Conservation (phyloP, 1,140 invertebrate genomes). For the Dolichoris vasculosae region DNA sequence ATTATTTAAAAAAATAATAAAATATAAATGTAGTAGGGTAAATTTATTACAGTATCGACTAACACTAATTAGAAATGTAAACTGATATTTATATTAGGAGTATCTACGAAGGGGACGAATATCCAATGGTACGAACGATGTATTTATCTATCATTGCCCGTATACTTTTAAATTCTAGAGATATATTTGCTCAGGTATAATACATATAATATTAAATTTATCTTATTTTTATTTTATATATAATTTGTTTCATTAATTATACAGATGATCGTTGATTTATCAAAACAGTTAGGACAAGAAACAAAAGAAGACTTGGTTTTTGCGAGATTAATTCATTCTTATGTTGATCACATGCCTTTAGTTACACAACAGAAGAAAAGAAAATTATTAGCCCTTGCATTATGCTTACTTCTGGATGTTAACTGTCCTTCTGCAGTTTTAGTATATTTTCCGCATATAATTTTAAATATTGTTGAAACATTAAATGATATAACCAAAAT, state of each 20-base stretch:
- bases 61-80: background rate
- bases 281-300: conserved; percentile 64
- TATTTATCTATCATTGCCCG: conserved; percentile 86
- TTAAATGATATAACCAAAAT: conserved; percentile 89
- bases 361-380: conserved; percentile 85
- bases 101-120: conserved; percentile 80
- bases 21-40: no score
- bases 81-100: conserved; percentile 69
- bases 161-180: conserved; percentile 83
- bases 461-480: conserved; percentile 86
- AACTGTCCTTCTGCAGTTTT: conserved; percentile 80
- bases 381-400: conserved; percentile 86
- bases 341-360: conserved; percentile 86
- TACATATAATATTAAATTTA: background rate
- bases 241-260: conserved; percentile 20
- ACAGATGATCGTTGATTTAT: conserved; percentile 73
- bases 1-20: no score
- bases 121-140: conserved; percentile 83
- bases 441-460: conserved; percentile 83
- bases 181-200: conserved; percentile 68
- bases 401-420: conserved; percentile 85
- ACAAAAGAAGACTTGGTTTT: conserved; percentile 78
- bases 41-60: background rate
- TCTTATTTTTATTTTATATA: conserved; percentile 9
- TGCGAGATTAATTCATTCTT: conserved; percentile 82